Evolutionary conservation across 2,797 vertebrate genomes (phyloP).

Genomic region (Rhodeus uyekii): DNA sequence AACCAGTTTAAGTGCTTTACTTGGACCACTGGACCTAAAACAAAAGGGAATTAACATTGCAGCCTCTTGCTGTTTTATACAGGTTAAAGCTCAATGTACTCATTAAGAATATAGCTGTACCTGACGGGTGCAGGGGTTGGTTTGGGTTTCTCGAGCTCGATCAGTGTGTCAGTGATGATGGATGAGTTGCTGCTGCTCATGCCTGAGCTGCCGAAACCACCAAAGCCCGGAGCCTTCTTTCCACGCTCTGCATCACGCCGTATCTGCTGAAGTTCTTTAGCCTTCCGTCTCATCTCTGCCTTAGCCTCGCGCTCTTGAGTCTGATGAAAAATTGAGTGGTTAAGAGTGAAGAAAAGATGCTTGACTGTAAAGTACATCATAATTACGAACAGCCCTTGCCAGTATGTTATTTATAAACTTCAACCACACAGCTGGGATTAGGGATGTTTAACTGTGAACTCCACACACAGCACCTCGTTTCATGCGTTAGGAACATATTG

Average conservation of each 20-base stretch:
- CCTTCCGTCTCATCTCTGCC: constrained; percentile 97
- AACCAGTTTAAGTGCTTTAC: constrained; percentile 95
- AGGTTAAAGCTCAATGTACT: background rate
- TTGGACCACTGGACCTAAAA: constrained; percentile 87
- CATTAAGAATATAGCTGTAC: constrained; percentile 65
- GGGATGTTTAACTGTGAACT: background rate
- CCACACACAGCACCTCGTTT: background rate
- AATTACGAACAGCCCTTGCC: background rate
- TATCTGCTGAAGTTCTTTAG: constrained; percentile 96
- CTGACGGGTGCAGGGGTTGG: constrained; percentile 84
- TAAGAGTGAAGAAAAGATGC: background rate
- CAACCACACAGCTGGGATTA: background rate
- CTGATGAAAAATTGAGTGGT: constrained; percentile 65
- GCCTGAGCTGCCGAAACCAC: constrained; percentile 89
- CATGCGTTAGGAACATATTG: background rate
- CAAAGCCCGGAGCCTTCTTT: constrained; percentile 91
- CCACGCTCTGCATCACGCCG: constrained; percentile 93
- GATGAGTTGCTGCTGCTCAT: constrained; percentile 84
- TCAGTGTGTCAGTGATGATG: constrained; percentile 93
- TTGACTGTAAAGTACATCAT: background rate
- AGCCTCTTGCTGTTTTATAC: background rate
- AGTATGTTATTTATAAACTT: background rate
- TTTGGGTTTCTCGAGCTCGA: constrained; percentile 95
- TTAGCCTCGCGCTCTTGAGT: constrained; percentile 97
- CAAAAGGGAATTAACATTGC: background rate